A percentile compares a stretch with the other conserved stretches of the same genome.
phyloP scores from a whole-genome alignment of 2,797 vertebrate species.

The Euthynnus affinis region DNA sequence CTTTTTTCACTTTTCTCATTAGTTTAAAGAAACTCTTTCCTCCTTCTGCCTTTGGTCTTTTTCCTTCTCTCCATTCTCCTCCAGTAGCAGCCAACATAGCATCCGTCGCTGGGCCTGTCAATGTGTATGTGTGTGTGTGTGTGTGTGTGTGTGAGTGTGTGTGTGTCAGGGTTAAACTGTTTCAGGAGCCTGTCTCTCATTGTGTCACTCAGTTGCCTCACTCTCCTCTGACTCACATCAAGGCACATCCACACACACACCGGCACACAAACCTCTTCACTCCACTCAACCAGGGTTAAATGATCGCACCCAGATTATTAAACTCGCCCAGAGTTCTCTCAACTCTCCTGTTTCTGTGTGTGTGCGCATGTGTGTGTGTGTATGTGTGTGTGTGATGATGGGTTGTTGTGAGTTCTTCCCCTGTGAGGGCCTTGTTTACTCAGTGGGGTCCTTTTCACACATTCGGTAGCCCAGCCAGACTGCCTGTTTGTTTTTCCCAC shows the following conservation, averaged over 20 bases:
- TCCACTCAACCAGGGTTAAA: constrained; percentile 84
- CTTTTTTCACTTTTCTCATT: constrained; percentile 15
- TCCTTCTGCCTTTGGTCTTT: background rate
- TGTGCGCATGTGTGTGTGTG: constrained; percentile 58
- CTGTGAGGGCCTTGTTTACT: constrained; percentile 87
- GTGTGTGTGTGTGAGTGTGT: constrained; percentile 55
- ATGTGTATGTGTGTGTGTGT: constrained; percentile 48
- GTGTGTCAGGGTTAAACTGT: constrained; percentile 81
- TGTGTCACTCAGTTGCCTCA: constrained; percentile 71
- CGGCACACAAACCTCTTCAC: constrained; percentile 80
- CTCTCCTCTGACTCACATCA: constrained; percentile 67
- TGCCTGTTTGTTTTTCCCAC: constrained; percentile 99
- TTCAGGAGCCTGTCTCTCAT: constrained; percentile 74
- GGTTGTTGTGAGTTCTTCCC: constrained; percentile 83
- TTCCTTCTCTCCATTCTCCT: constrained; percentile 37
- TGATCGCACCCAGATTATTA: constrained; percentile 85
- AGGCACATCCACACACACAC: constrained; percentile 50
- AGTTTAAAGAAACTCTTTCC: constrained; percentile 19
- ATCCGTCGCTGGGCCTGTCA: constrained; percentile 46
- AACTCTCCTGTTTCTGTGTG: constrained; percentile 60
- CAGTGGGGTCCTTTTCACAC: constrained; percentile 91
- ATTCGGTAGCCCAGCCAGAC: constrained; percentile 90
- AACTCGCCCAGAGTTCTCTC: constrained; percentile 78
- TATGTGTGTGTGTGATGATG: constrained; percentile 68
- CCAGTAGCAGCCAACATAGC: constrained; percentile 50